Evolutionary conservation across 1,140 invertebrate species (phyloP), one percentile per base, ranked within the genome.

Genomic region (Myzus persicae): DNA sequence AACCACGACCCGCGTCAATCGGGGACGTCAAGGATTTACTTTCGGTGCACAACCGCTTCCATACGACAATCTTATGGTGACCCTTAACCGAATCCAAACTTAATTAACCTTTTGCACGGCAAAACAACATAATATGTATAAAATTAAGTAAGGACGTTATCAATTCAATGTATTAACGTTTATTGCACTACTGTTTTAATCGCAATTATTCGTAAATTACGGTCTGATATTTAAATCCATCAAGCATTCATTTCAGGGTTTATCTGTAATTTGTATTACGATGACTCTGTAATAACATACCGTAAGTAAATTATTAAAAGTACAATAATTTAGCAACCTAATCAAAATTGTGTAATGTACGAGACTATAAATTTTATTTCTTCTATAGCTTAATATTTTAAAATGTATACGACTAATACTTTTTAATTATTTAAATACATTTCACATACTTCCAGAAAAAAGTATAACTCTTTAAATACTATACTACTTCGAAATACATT

Each of bases 11-110:
- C 6, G 40, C n/a, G 44, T 36, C 1, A 24, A 38, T 38, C n/a
- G 87, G 81, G 76, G 42, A 91, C 18, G n/a, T n/a, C 87, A 89
- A 89, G 87, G 46, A 89, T 89, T 89, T 38, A 48, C 87, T n/a
- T 36, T 36, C 46, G 40, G 18, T 24, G 11, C 24, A 85, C 31
- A 46, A n/a, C 40, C 5, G 42, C 24, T 85, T 85, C 40, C 14
- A 31, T 31, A 9, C 42, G 84, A 44, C 20, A 48, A 38, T 26
- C 46, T 14, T 14, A 88, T 22, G 44, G 38, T 14, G 84, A 44
- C 42, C 40, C 87, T 38, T 51, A 51, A 89, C 87, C 87, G 87
- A 89, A 89, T 89, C 87, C 14, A 48, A 89, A 51, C 38, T 51
- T 24, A 51, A 87, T 87, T 44, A 87, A 89, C 44, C 24, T 24